These are phyloP conservation scores for Chaetodon trifascialis DNA, from an alignment of 2,113 vertebrate genomes.

Conservation along the genomic window DNA sequence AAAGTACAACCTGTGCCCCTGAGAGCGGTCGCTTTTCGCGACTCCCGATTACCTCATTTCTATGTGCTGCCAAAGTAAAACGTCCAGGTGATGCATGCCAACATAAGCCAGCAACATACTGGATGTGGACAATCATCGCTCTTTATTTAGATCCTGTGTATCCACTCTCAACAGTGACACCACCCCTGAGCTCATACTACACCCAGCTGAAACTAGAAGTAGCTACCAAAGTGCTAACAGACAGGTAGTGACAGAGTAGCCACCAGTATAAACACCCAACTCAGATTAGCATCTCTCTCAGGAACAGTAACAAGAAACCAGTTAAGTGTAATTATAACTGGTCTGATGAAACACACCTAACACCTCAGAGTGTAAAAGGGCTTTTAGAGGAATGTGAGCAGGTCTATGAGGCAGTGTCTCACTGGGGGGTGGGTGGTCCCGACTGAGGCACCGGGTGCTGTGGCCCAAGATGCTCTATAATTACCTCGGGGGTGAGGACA, in stretches of 20 bases:
- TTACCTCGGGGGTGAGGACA: constrained; percentile 82
- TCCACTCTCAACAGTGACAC: constrained; percentile 55
- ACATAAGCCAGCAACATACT: constrained; percentile 34
- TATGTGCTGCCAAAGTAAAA: constrained; percentile 39
- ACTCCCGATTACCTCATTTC: constrained; percentile 41
- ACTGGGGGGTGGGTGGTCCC: constrained; percentile 63
- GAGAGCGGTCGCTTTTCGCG: constrained; percentile 25
- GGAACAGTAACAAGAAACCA: constrained; percentile 63
- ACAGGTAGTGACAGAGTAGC: constrained; percentile 67
- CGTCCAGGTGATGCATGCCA: constrained; percentile 49
- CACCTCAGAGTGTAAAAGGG: constrained; percentile 58
- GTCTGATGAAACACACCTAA: constrained; percentile 59
- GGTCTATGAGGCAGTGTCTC: constrained; percentile 40
- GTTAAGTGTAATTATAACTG: constrained; percentile 62
- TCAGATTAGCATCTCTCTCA: constrained; percentile 56
- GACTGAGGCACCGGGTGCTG: constrained; percentile 45
- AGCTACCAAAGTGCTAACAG: constrained; percentile 56
- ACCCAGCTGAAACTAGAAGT: constrained; percentile 46
- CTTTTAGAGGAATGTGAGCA: constrained; percentile 47
- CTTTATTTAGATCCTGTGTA: constrained; percentile 67
- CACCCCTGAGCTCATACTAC: constrained; percentile 35
- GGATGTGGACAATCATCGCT: constrained; percentile 48
- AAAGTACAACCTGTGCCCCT: constrained; percentile 28
- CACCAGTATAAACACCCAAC: constrained; percentile 62
- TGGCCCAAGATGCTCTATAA: constrained; percentile 79